Evolutionary conservation across 2,888 invertebrate species (phyloP), one percentile per base, ranked within the genome.

Genomic region (Biston betularia): DNA sequence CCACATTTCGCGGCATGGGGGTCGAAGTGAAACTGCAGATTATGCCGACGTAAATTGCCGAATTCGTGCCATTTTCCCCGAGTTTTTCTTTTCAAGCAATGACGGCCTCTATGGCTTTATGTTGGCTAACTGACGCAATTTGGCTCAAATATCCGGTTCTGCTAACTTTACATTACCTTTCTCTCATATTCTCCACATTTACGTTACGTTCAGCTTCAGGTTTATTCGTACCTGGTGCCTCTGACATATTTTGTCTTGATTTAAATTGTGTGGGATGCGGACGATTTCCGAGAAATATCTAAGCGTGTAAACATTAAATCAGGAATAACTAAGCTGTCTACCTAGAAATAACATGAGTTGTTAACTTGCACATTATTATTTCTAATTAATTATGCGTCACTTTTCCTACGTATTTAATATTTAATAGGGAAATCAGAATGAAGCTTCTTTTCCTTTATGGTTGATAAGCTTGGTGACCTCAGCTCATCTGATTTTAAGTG

Each of bases 21-120:
- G 76, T 72, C 63, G 75, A 76, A 81, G 76, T 80, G 76, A 79
- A 82, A 82, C 75, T 78, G 76, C 78, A 82, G 82, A 84, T 86
- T 83, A 83, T 80, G 73, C 74, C 71, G 74, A 79, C 80, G 80
- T 83, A 85, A 84, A 83, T 84, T 82, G 72, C 75, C 73, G 76
- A 80, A 81, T 80, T 78, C 76, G 68, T 67, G 74, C 73, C 78
- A 77, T 82, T 76, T 74, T 68, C 61, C 63, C 69, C 52, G 69
- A 70, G 70, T 74, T 79, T 78, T 79, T 75, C 76, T 42, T 60
- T 53, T 61, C 45, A 54, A 54, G 65, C 69, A 66, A 65, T 73
- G 58, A 69, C 56, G 73, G 70, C 73, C 69, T 68, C 61, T 50
- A 53, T 57, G 72, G 65, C 70, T 74, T 74, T 70, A 44, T 44